Conservation (phyloP, 2,888 invertebrate genomes). For the Sicus ferrugineus region DNA sequence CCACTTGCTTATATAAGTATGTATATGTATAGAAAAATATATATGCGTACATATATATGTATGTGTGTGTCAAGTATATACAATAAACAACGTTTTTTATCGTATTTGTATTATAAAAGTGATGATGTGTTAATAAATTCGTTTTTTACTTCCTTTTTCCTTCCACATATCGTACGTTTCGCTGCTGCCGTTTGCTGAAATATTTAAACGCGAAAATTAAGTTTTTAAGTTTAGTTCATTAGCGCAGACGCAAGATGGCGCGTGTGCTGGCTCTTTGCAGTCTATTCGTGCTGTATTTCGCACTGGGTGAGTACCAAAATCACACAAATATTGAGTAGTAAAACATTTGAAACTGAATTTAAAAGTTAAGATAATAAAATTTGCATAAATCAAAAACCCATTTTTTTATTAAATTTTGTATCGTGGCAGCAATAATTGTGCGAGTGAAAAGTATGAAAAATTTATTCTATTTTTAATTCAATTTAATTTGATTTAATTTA, state of each 20-base stretch:
- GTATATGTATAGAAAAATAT: neutral
- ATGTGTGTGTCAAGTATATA: neutral
- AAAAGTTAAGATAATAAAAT: too few species aligned
- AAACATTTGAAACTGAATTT: neutral
- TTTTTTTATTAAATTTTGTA: neutral
- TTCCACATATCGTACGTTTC: neutral
- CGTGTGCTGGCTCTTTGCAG: conserved; percentile 61
- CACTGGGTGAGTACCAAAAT: conserved; percentile 56
- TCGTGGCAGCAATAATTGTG: neutral
- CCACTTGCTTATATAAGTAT: neutral
- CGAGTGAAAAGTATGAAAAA: too few species aligned
- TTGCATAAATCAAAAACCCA: too few species aligned
- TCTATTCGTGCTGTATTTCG: conserved; percentile 59
- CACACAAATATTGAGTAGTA: neutral
- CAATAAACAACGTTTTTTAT: too few species aligned
- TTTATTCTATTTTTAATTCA: too few species aligned
- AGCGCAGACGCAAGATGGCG: conserved; percentile 61
- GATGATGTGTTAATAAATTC: conserved; percentile 32
- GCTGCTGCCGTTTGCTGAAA: conserved; percentile 8
- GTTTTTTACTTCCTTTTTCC: conserved; percentile 36
- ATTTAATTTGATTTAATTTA: too few species aligned
- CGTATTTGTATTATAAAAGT: conserved; percentile 1
- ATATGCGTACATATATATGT: neutral
- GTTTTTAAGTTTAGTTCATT: conserved; percentile 48
- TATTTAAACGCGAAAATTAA: conserved; percentile 31